Evolutionary conservation across 1,140 invertebrate genomes (phyloP).

Genomic region (Campoletis sonorensis): DNA sequence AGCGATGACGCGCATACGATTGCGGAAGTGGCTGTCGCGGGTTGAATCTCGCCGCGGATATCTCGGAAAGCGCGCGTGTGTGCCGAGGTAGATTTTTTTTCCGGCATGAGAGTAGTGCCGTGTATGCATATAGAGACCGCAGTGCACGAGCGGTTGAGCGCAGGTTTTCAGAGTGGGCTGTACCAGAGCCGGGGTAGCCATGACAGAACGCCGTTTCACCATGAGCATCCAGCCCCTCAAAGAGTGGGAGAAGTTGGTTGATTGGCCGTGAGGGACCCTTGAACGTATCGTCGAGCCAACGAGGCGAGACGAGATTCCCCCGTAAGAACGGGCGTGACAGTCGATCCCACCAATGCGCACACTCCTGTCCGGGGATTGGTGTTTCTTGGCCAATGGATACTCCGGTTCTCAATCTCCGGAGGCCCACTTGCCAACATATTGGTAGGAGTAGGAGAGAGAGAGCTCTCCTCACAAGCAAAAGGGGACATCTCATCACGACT

Average conservation of each 20-base stretch:
- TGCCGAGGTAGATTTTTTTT: slow-evolving; percentile 22
- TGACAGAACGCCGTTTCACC: slow-evolving; percentile 41
- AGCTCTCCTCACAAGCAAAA: slow-evolving; percentile 72
- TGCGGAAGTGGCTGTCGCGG: slow-evolving; percentile 35
- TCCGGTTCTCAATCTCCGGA: slow-evolving; percentile 46
- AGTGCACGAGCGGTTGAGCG: slow-evolving; percentile 5
- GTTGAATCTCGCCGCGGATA: slow-evolving; percentile 37
- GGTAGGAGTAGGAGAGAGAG: slow-evolving; percentile 53
- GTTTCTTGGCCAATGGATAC: slow-evolving; percentile 62
- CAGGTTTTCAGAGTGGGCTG: slow-evolving; percentile 51
- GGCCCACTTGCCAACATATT: slow-evolving; percentile 44
- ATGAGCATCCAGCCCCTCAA: slow-evolving; percentile 31
- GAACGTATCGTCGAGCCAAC: slow-evolving; percentile 39
- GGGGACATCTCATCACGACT: slow-evolving; percentile 75
- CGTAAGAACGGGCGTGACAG: slow-evolving; percentile 11
- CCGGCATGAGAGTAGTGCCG: not conserved
- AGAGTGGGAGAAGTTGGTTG: slow-evolving; percentile 9
- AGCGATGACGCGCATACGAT: slow-evolving; percentile 7
- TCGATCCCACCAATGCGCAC: slow-evolving; percentile 29
- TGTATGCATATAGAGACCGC: not conserved
- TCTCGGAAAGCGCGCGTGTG: slow-evolving; percentile 22
- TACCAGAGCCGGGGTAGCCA: slow-evolving; percentile 51
- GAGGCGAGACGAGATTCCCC: slow-evolving; percentile 27
- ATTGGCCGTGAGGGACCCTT: slow-evolving; percentile 43
- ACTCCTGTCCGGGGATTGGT: slow-evolving; percentile 54